Percentiles rank a stretch among this genome's conserved stretches.
Conservation (phyloP, 2,113 vertebrate species). For the Labeo catla region DNA sequence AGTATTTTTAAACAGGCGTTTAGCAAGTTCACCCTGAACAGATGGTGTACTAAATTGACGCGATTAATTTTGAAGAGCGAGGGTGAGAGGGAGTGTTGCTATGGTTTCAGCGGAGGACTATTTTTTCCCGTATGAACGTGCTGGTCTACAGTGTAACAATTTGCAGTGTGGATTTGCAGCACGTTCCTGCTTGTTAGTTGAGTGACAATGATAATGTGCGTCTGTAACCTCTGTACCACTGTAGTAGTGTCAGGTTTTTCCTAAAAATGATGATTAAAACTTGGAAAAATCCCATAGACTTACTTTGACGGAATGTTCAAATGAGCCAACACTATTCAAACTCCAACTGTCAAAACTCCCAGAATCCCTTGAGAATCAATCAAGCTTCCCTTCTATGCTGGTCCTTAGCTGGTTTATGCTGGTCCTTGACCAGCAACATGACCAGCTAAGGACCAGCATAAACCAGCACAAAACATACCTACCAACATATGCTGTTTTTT, state of each 20-base stretch:
- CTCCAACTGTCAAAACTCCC: no score
- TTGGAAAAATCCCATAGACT: no score
- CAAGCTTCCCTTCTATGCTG: no score
- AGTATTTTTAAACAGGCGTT: conserved; percentile 80
- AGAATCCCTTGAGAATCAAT: no score
- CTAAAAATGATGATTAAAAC: no score
- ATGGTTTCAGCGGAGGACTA: conserved; percentile 20
- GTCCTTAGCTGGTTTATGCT: no score
- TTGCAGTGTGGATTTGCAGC: background rate
- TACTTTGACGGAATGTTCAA: no score
- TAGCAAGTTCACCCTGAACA: conserved; percentile 74
- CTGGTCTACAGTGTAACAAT: background rate
- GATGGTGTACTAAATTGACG: conserved; percentile 79
- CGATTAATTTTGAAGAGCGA: conserved; percentile 76
- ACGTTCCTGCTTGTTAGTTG: background rate
- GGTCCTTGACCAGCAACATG: no score
- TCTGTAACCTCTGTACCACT: background rate
- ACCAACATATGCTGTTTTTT: no score
- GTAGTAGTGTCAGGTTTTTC: background rate
- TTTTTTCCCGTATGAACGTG: background rate
- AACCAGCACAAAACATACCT: no score
- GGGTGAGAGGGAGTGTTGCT: conserved; percentile 1
- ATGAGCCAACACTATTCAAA: no score
- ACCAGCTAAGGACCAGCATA: no score
- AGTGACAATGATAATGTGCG: background rate